A percentile compares a stretch with the other conserved stretches of the same genome.
Conservation (phyloP, 2,888 invertebrate species). For the Panopea generosa region DNA sequence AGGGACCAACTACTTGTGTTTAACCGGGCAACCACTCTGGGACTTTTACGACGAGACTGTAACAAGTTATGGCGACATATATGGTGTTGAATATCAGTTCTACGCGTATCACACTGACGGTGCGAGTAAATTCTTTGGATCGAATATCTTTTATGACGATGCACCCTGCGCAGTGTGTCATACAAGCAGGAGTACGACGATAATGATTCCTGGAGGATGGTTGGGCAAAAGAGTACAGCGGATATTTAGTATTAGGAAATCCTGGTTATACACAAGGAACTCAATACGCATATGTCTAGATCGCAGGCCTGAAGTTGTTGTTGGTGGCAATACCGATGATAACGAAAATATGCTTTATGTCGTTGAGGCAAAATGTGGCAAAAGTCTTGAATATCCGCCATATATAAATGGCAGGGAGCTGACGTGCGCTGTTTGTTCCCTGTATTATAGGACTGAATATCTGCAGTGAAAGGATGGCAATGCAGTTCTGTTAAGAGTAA, state of each 20-base stretch:
- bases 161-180: slow-evolving; percentile 38
- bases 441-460: too few relatives aligned
- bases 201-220: slow-evolving; percentile 47
- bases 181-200: slow-evolving; percentile 8
- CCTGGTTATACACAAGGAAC: slow-evolving; percentile 2
- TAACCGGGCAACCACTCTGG: slow-evolving; percentile 25
- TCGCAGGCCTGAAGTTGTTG: slow-evolving; percentile 37
- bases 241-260: too few relatives aligned
- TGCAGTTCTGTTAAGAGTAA: too few relatives aligned
- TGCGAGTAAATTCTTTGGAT: slow-evolving; percentile 24
- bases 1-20: slow-evolving; percentile 29
- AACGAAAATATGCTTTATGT: slow-evolving; percentile 36
- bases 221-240: slow-evolving; percentile 22
- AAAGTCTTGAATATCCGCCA: slow-evolving; percentile 43
- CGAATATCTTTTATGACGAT: neutral
- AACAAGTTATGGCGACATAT: slow-evolving; percentile 10
- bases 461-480: too few relatives aligned
- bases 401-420: slow-evolving; percentile 43
- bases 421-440: slow-evolving; percentile 52
- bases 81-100: slow-evolving; percentile 34
- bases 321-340: slow-evolving; percentile 12
- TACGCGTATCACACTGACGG: neutral
- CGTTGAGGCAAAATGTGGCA: slow-evolving; percentile 39
- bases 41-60: slow-evolving; percentile 18
- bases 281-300: slow-evolving; percentile 40